phyloP scores from a whole-genome alignment of 2,113 vertebrate species.

The Nycticebus coucang region DNA sequence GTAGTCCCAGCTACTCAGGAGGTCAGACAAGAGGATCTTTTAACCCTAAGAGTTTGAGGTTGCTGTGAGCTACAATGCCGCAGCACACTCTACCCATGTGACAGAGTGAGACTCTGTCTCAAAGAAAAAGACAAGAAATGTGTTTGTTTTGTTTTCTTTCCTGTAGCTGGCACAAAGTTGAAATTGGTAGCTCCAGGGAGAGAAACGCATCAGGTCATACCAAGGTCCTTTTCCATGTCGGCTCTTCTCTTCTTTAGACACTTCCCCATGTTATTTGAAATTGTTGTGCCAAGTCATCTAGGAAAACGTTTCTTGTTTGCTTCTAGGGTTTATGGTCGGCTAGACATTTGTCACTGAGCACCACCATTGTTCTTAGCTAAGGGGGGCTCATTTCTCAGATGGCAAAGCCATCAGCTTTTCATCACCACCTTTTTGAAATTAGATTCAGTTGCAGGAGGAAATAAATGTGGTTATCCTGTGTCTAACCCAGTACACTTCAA shows the following conservation, averaged over 20 bases:
- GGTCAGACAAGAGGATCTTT: no score
- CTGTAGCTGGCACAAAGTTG: not conserved
- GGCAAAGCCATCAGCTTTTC: not conserved
- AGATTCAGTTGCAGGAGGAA: not conserved
- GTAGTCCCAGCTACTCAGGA: no score
- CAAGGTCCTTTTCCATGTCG: rapidly evolving
- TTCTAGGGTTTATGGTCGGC: not conserved
- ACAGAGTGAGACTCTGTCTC: no score
- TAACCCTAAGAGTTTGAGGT: no score
- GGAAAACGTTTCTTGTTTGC: not conserved
- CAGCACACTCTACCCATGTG: no score
- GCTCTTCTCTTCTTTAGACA: not conserved
- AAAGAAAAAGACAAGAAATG: not conserved
- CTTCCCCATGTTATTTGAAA: not conserved
- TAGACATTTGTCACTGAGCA: not conserved
- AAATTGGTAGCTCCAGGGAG: not conserved
- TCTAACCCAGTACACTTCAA: no score
- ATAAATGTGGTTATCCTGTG: not conserved
- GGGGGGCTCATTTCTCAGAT: not conserved
- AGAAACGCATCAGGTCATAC: not conserved
- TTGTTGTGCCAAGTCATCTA: not conserved
- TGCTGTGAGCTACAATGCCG: no score
- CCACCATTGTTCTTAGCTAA: not conserved
- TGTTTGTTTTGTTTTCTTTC: not conserved
- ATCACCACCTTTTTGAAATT: not conserved